Evolutionary conservation across 1,140 invertebrate species (phyloP), one percentile per base, ranked within the genome.

Genomic region (Propsilocerus akamusi): DNA sequence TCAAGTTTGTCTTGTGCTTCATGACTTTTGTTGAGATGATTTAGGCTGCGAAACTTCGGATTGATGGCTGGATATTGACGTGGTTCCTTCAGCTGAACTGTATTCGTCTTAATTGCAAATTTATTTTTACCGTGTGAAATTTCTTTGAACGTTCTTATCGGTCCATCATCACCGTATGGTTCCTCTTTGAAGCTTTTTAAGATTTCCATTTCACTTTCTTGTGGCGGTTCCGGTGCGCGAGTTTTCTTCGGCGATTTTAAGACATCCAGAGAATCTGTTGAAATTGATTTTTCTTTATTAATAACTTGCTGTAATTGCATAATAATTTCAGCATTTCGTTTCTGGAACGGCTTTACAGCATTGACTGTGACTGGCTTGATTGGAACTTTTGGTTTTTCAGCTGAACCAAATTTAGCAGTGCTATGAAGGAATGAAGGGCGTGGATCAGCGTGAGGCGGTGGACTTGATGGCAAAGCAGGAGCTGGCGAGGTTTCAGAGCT

Each of bases 341-440:
- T 58, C 60, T 48, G 57, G 49, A 56, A 62, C 46, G 46, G 26
- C 37, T 23, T 34, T 28, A 17, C 34, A 52, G 30, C 12, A 26
- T 50, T 69, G 48, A 71, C 63, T 26, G 59, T 59, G 4, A 65
- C 57, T 17, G 78, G 78, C 63, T 80, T 81, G 0, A 67, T 66
- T 0, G 77, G 76, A 26, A 78, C 57, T 64, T 79, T 78, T 0
- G 76, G 78, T 61, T 80, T 80, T 56, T 77, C 75, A 47, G 68
- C 20, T 37, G 54, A 34, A 12, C 41, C 48, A 37, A 53, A 51
- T n/a, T 66, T 69, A 57, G 60, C 65, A 58, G 66, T 67, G 11
- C 74, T 75, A 52, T 85, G 82, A 11, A 85, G 66, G 54, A 85
- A 85, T 3, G 82, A 84, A 5, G 74, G 66, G 24, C 79, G 66